These are phyloP conservation scores for Drosophila tropicalis DNA, from an alignment of 1,140 invertebrate genomes.

Conservation along the genomic window DNA sequence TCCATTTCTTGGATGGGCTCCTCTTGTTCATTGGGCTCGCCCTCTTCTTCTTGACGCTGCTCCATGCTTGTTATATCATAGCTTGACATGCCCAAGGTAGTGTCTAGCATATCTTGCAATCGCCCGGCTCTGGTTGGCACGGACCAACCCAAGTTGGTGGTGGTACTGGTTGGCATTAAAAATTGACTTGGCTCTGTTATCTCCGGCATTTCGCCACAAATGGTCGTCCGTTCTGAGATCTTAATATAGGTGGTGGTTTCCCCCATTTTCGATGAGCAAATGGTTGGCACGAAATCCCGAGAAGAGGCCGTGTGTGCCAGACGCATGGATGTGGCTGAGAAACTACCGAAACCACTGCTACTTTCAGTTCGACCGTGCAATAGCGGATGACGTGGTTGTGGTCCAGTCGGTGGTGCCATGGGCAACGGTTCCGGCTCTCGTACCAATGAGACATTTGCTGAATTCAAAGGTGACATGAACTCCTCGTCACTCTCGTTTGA, in stretches of 20 bases:
- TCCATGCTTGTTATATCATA: conserved; percentile 60
- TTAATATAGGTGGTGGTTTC: conserved; percentile 34
- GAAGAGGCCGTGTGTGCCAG: conserved; percentile 25
- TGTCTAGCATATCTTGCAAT: conserved; percentile 56
- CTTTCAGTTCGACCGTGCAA: conserved; percentile 12
- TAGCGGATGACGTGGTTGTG: conserved; percentile 59
- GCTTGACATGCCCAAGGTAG: conserved; percentile 72
- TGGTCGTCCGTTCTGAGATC: conserved; percentile 72
- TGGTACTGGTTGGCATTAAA: neutral
- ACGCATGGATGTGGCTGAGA: conserved; percentile 29
- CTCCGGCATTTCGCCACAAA: conserved; percentile 50
- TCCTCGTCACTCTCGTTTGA: conserved; percentile 35
- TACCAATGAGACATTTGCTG: conserved; percentile 25
- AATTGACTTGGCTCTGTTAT: conserved; percentile 29
- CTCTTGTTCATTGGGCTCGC: neutral
- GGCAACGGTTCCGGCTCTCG: neutral
- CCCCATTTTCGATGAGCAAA: conserved; percentile 72
- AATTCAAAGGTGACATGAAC: conserved; percentile 47
- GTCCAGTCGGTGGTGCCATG: conserved; percentile 43
- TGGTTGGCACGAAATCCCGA: conserved; percentile 58
- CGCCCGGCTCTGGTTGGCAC: conserved; percentile 20
- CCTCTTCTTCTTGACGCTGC: neutral
- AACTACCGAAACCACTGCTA: conserved; percentile 70
- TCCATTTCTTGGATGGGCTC: neutral
- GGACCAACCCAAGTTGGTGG: conserved; percentile 30